Evolutionary conservation across 2,888 invertebrate species (phyloP).

Genomic region (Eupithecia vulgata): DNA sequence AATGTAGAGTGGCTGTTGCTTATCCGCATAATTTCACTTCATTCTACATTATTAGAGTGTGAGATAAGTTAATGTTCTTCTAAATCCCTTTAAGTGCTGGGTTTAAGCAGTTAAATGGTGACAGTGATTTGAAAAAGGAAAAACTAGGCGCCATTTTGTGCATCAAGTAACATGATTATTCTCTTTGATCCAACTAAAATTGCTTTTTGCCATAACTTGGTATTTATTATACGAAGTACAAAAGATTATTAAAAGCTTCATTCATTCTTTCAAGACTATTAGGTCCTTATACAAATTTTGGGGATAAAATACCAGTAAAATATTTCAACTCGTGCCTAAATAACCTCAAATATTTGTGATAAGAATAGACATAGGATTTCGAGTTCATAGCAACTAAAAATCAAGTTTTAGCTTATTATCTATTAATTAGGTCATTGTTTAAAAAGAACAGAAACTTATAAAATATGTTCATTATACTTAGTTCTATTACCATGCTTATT

Average conservation of each 20-base stretch:
- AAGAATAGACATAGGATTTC: no score
- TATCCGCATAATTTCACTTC: constrained; percentile 28
- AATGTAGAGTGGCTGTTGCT: constrained; percentile 12
- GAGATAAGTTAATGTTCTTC: constrained; percentile 35
- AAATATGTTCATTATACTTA: no score
- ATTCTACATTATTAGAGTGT: constrained; percentile 32
- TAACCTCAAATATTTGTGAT: no score
- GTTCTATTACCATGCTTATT: no score
- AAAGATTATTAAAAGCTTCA: neutral
- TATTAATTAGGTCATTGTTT: no score
- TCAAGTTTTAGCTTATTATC: no score
- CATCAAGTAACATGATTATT: neutral
- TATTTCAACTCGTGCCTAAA: neutral
- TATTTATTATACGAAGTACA: neutral
- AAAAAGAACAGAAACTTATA: no score
- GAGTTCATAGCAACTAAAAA: no score
- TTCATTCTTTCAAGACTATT: neutral
- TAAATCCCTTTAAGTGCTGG: constrained; percentile 17
- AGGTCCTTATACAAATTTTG: neutral
- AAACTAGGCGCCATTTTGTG: constrained; percentile 11
- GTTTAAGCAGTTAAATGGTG: constrained; percentile 13
- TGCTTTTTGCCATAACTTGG: neutral
- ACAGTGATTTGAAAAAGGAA: constrained; percentile 14
- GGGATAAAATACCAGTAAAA: neutral
- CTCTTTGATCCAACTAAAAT: neutral